A percentile compares a stretch with the other conserved stretches of the same genome.
phyloP scores from a whole-genome alignment of 2,888 invertebrate species.

The Drepanosiphum platanoidis region DNA sequence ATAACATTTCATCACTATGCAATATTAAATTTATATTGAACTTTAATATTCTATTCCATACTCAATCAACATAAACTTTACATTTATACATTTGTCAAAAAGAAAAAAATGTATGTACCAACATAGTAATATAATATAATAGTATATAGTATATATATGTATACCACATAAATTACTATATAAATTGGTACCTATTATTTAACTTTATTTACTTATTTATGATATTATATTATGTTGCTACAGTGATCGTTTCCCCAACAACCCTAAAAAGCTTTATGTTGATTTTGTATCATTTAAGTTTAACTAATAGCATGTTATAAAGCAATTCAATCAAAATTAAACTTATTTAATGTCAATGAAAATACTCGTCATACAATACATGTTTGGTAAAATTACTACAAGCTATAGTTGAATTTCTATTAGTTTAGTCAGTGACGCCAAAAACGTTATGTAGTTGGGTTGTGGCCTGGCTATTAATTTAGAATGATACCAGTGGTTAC shows the following conservation, averaged over 20 bases:
- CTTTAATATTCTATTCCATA: neutral
- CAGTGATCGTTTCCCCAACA: constrained; percentile 15
- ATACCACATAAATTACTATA: too few species aligned
- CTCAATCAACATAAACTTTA: neutral
- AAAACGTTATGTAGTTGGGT: too few species aligned
- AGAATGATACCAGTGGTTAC: too few species aligned
- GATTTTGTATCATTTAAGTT: neutral
- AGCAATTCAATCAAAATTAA: constrained; percentile 12
- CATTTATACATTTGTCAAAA: too few species aligned
- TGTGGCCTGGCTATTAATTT: too few species aligned
- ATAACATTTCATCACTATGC: neutral
- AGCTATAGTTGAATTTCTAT: too few species aligned
- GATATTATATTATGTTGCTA: neutral
- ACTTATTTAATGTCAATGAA: neutral
- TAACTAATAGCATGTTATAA: constrained; percentile 12
- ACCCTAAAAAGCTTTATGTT: constrained; percentile 7
- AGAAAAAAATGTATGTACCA: too few species aligned
- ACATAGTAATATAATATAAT: neutral
- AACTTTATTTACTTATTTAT: neutral
- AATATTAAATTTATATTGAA: neutral
- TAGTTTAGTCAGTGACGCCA: too few species aligned
- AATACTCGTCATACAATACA: neutral
- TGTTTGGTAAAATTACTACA: neutral
- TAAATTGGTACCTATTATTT: neutral
- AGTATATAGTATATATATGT: neutral